Evolutionary conservation across 2,797 vertebrate genomes (phyloP).

Genomic region (Fistularia commersonii): DNA sequence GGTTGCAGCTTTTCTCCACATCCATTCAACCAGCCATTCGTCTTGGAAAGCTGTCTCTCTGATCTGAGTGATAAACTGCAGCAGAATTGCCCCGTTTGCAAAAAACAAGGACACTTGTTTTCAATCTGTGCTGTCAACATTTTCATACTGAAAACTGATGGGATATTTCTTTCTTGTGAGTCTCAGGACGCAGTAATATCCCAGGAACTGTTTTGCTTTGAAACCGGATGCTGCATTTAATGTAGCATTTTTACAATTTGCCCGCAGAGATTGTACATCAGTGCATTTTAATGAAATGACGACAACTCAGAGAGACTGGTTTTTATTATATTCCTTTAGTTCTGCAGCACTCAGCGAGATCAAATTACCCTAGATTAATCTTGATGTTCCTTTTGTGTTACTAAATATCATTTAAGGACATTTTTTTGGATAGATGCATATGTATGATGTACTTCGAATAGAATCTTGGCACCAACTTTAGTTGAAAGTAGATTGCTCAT

Average conservation of each 20-base stretch:
- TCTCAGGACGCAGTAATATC: conserved; percentile 37
- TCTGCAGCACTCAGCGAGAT: conserved; percentile 3
- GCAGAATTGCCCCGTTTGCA: conserved; percentile 77
- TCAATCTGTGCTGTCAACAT: conserved; percentile 79
- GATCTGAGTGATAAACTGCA: conserved; percentile 81
- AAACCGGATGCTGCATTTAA: conserved; percentile 14
- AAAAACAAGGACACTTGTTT: conserved; percentile 78
- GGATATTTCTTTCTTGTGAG: conserved; percentile 69
- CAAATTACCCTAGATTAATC: conserved; percentile 4
- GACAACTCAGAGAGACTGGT: no score
- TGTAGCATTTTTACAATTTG: conserved; percentile 28
- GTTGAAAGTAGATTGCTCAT: no score
- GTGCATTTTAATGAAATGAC: conserved; percentile 5
- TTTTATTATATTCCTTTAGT: no score
- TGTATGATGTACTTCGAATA: no score
- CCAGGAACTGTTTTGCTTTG: conserved; percentile 34
- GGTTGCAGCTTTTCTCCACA: conserved; percentile 68
- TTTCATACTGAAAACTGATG: conserved; percentile 74
- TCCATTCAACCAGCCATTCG: conserved; percentile 73
- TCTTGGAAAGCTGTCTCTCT: conserved; percentile 76
- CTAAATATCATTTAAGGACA: no score
- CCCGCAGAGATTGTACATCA: conserved; percentile 6
- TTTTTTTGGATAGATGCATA: no score
- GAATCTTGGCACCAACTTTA: no score
- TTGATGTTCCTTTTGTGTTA: no score